Evolutionary conservation across 2,797 vertebrate species (phyloP).

Genomic region (Sebastes trivittatus): DNA sequence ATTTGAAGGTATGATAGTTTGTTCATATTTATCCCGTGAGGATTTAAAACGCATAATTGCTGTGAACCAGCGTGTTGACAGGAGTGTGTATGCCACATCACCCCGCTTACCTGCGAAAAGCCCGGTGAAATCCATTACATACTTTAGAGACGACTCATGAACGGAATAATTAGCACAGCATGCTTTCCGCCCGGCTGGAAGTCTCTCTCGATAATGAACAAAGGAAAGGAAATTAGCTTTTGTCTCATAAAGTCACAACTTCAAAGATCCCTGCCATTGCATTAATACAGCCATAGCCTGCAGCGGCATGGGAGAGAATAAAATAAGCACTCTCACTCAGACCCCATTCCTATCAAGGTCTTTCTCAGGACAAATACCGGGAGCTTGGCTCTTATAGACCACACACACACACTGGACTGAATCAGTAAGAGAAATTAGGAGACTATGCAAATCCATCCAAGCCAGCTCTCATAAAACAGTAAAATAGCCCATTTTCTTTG

Average conservation of each 20-base stretch:
- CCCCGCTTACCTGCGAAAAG: slow-evolving; percentile 89
- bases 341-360: slow-evolving; percentile 91
- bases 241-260: slow-evolving; percentile 98
- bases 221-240: slow-evolving; percentile 97
- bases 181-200: slow-evolving; percentile 95
- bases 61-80: slow-evolving; percentile 53
- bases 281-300: slow-evolving; percentile 96
- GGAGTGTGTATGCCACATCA: slow-evolving; percentile 38
- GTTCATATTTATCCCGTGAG: slow-evolving; percentile 6
- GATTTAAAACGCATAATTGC: slow-evolving; percentile 35
- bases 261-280: slow-evolving; percentile 97
- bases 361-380: slow-evolving; percentile 94
- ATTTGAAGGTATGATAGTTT: slow-evolving; percentile 17
- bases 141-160: slow-evolving; percentile 90
- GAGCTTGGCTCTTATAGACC: slow-evolving; percentile 75
- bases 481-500: neutral
- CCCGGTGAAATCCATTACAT: slow-evolving; percentile 93
- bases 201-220: slow-evolving; percentile 97
- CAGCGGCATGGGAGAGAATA: slow-evolving; percentile 88
- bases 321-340: slow-evolving; percentile 88
- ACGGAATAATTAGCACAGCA: slow-evolving; percentile 98
- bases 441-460: slow-evolving; percentile 19
- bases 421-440: slow-evolving; percentile 26
- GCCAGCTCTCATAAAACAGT: neutral
- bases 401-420: slow-evolving; percentile 60